Base-by-base conservation (phyloP, 1,140 invertebrate species). In the Hyphantria cunea region DNA sequence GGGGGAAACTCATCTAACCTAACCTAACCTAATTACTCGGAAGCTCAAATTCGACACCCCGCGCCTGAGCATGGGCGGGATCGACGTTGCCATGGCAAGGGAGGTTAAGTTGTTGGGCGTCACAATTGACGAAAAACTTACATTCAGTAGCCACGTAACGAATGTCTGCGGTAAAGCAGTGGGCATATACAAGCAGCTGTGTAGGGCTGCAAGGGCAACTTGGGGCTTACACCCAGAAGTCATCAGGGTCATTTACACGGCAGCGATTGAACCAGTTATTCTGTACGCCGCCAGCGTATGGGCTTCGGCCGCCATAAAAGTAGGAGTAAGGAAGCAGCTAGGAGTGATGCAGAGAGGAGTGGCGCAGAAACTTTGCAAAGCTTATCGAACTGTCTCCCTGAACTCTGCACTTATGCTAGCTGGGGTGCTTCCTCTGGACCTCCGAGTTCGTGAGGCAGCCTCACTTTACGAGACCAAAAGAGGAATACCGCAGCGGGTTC, bases 351-450 rank as follows among this genome's bases (percentile, higher is more conserved):
- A 52, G 6, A n/a, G 33, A 3, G 33, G 12, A 33, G 13, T 75
- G 17, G 70, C 70, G 0, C 58, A 63, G 39, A 70, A 72, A 51
- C 15, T 76, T 0, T 62, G 59, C 15, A 64, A 53, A 47, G 50
- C 62, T 0, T 65, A 74, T 17, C 45, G 61, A 0, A 77, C 66
- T 1, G 67, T 68, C 31, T 70, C 68, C 17, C 44, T 72, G 9
- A 54, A 67, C 52, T 60, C 69, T 0, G 67, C 61, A 0, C 45
- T 74, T 9, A 34, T 68, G 0, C 55, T 74, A 2, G 45, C 67
- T 0, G 66, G 75, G 32, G 32, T 71, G 37, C 60, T 73, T 0
- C 70, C 73, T 5, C 54, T 73, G 0, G 63, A 73, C 25, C 54
- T 73, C 10, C 14, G 68, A 37, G 9, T 73, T 5, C 12, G 41